phyloP scores from a whole-genome alignment of 1,140 invertebrate genomes.

The Brachionus sp. region DNA sequence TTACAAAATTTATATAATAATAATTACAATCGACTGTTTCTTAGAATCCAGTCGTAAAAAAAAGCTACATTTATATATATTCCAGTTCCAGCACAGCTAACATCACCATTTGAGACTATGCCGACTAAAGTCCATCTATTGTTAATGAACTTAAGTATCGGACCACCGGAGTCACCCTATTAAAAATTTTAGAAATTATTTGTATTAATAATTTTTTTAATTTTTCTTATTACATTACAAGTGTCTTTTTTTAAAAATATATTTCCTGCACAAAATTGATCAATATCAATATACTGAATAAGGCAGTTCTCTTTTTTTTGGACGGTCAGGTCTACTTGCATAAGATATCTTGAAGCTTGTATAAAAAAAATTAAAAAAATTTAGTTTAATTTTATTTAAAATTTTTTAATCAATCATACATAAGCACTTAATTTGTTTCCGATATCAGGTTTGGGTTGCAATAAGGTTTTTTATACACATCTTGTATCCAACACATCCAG shows the following conservation, averaged over 20 bases:
- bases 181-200: neutral
- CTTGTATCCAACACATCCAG: no score
- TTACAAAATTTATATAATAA: neutral
- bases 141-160: slow-evolving; percentile 8
- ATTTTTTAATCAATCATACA: no score
- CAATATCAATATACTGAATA: slow-evolving; percentile 31
- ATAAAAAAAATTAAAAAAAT: neutral
- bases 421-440: no score
- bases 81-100: slow-evolving; percentile 24
- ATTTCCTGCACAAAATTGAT: slow-evolving; percentile 44
- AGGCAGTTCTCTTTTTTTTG: slow-evolving; percentile 42
- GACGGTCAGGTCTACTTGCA: slow-evolving; percentile 40
- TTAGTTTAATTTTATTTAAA: no score
- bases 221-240: slow-evolving; percentile 15
- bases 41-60: slow-evolving; percentile 44
- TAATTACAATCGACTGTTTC: slow-evolving; percentile 6
- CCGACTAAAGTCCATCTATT: slow-evolving; percentile 44
- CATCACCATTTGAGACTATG: slow-evolving; percentile 44
- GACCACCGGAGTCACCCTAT: slow-evolving; percentile 44
- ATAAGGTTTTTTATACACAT: no score
- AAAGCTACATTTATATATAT: slow-evolving; percentile 39
- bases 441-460: no score
- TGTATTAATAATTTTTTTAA: no score
- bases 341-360: slow-evolving; percentile 44
- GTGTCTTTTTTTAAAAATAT: slow-evolving; percentile 35